A percentile compares a stretch with the other conserved stretches of the same genome.
phyloP scores from a whole-genome alignment of 2,797 vertebrate species.

The Sylvilagus floridanus region DNA sequence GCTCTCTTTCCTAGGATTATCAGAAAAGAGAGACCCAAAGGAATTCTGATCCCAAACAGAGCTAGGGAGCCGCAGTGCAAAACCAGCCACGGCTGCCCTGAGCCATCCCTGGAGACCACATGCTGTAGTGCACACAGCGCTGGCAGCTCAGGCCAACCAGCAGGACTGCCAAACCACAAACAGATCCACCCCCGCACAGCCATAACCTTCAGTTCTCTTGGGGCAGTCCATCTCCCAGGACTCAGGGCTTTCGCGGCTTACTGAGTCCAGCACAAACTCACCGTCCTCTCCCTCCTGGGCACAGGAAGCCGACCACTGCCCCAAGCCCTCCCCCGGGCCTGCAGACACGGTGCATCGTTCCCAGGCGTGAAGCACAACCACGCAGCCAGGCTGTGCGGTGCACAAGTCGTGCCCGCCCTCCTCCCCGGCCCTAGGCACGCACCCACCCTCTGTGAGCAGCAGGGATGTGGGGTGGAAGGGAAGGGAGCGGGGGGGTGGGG shows the following conservation, averaged over 20 bases:
- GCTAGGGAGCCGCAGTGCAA: not conserved
- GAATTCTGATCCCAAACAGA: constrained; percentile 15
- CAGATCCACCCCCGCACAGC: not conserved
- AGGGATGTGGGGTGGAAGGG: not conserved
- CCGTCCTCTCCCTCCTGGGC: constrained; percentile 43
- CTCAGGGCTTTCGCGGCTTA: not conserved
- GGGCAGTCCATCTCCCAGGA: not conserved
- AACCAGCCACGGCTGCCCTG: constrained; percentile 25
- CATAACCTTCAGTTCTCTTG: not conserved
- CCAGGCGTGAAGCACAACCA: constrained; percentile 63
- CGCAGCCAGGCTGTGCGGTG: constrained; percentile 46
- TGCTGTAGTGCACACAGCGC: not conserved
- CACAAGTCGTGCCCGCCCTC: constrained; percentile 54
- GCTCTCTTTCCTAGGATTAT: not conserved
- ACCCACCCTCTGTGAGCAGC: constrained; percentile 22
- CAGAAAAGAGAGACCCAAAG: constrained; percentile 35
- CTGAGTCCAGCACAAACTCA: constrained; percentile 23
- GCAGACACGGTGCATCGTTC: constrained; percentile 27
- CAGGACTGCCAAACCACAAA: not conserved
- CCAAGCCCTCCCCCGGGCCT: constrained; percentile 57
- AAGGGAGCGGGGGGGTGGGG: not conserved
- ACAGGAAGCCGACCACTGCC: not conserved
- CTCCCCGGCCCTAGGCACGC: not conserved
- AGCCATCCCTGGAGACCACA: not conserved
- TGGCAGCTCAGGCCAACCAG: not conserved